Evolutionary conservation across 2,888 invertebrate genomes (phyloP).

Genomic region (Polydrusus tereticollis): DNA sequence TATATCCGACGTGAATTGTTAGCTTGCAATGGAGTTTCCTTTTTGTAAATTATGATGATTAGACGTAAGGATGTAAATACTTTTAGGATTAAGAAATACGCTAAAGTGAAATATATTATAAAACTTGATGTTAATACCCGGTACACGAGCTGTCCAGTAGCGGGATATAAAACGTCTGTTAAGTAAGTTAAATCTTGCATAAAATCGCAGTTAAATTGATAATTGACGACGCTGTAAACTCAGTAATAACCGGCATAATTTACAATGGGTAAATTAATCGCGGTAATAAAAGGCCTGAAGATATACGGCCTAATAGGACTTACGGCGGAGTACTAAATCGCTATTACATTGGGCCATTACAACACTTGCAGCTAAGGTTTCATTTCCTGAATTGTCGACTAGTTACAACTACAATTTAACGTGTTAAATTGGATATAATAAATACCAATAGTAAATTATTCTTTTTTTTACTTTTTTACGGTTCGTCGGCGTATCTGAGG

Average conservation of each 20-base stretch:
- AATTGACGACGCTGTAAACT: constrained; percentile 56
- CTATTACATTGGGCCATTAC: constrained; percentile 14
- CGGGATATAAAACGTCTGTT: constrained; percentile 44
- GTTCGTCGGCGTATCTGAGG: no score
- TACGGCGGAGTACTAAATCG: constrained; percentile 15
- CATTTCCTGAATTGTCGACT: constrained; percentile 38
- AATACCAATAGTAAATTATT: no score
- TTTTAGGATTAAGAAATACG: neutral
- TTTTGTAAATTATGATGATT: no score
- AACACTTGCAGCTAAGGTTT: constrained; percentile 27
- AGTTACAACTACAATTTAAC: neutral
- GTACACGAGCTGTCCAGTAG: constrained; percentile 35
- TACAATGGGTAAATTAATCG: constrained; percentile 46
- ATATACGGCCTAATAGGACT: constrained; percentile 43
- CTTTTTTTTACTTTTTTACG: no score
- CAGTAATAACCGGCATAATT: constrained; percentile 53
- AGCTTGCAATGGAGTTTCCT: no score
- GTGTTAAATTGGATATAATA: neutral
- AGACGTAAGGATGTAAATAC: no score
- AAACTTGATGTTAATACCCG: constrained; percentile 1
- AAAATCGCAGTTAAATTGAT: constrained; percentile 55
- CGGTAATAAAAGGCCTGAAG: constrained; percentile 43
- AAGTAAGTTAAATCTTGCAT: constrained; percentile 52
- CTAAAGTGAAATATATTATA: neutral
- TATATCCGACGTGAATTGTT: no score